Conservation (phyloP, 2,888 invertebrate genomes). For the Gerris lacustris region DNA sequence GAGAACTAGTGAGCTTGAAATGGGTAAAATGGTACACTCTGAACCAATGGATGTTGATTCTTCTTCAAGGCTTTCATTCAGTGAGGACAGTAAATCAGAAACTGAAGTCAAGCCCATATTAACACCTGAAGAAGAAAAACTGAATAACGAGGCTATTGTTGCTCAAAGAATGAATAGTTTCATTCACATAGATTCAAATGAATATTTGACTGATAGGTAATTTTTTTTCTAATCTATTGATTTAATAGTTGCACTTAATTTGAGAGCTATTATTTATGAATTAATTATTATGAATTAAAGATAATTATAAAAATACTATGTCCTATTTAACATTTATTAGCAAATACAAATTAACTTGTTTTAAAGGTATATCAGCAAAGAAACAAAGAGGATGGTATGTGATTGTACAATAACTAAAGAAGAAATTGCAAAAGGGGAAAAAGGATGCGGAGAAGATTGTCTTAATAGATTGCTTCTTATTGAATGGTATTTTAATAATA, state of each 20-base stretch:
- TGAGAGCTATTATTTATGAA: too few relatives aligned
- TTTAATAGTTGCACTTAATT: too few relatives aligned
- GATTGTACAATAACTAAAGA: slow-evolving; percentile 87
- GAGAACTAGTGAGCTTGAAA: slow-evolving; percentile 60
- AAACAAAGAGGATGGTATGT: slow-evolving; percentile 86
- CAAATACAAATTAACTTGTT: slow-evolving; percentile 14
- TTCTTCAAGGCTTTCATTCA: neutral
- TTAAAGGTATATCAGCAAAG: slow-evolving; percentile 60
- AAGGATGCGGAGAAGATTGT: slow-evolving; percentile 91
- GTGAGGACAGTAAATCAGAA: neutral
- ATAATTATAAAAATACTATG: too few relatives aligned
- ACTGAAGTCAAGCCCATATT: neutral
- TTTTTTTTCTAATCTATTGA: slow-evolving; percentile 17
- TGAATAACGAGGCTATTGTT: slow-evolving; percentile 37
- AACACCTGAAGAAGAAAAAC: neutral
- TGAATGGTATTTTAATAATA: slow-evolving; percentile 58
- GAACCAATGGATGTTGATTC: neutral
- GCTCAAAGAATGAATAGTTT: slow-evolving; percentile 57
- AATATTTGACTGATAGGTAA: slow-evolving; percentile 67
- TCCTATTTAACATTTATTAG: too few relatives aligned
- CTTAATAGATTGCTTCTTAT: slow-evolving; percentile 94
- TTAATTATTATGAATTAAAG: too few relatives aligned
- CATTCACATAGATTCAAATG: slow-evolving; percentile 69
- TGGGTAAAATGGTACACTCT: slow-evolving; percentile 35
- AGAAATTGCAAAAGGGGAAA: slow-evolving; percentile 67